Percentiles rank a stretch among this genome's conserved stretches.
These are phyloP conservation scores for Enteromius mattozi DNA, from an alignment of 2,797 vertebrate genomes.

Conservation along the genomic window DNA sequence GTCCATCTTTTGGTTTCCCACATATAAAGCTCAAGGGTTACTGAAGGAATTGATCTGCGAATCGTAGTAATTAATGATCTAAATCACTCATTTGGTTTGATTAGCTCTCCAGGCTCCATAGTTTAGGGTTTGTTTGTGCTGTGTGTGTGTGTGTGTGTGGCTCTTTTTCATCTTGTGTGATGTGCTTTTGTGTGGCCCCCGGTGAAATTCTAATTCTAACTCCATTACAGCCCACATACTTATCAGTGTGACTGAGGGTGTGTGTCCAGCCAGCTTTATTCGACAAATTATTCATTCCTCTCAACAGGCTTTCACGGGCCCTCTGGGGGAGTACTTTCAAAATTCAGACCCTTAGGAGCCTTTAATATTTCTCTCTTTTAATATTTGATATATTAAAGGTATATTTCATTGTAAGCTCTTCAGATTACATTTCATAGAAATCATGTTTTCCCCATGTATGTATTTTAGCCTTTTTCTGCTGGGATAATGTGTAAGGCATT, in stretches of 20 bases:
- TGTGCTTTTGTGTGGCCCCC: constrained; percentile 28
- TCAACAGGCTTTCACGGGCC: constrained; percentile 31
- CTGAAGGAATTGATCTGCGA: constrained; percentile 46
- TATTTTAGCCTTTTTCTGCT: constrained; percentile 1
- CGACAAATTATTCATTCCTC: constrained; percentile 46
- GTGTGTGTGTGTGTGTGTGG: background rate
- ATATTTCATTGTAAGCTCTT: constrained; percentile 12
- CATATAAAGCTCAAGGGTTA: constrained; percentile 20
- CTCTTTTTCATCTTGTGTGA: constrained; percentile 28
- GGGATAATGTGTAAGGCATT: constrained; percentile 13
- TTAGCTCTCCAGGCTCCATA: constrained; percentile 27
- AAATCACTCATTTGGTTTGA: constrained; percentile 43
- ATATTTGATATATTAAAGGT: constrained; percentile 20
- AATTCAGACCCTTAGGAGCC: constrained; percentile 14
- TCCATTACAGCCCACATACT: constrained; percentile 48
- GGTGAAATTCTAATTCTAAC: constrained; percentile 47
- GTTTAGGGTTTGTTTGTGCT: constrained; percentile 19
- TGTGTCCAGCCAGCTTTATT: constrained; percentile 41
- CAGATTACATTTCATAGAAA: constrained; percentile 8
- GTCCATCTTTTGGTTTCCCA: constrained; percentile 27
- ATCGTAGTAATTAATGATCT: constrained; percentile 48
- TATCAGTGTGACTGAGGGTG: constrained; percentile 43
- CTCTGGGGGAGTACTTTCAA: background rate
- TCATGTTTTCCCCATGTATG: background rate
- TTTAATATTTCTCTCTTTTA: constrained; percentile 25